A percentile compares a stretch with the other conserved stretches of the same genome.
These are phyloP conservation scores for Gryllus bimaculatus DNA, from an alignment of 1,140 invertebrate genomes.

Conservation along the genomic window DNA sequence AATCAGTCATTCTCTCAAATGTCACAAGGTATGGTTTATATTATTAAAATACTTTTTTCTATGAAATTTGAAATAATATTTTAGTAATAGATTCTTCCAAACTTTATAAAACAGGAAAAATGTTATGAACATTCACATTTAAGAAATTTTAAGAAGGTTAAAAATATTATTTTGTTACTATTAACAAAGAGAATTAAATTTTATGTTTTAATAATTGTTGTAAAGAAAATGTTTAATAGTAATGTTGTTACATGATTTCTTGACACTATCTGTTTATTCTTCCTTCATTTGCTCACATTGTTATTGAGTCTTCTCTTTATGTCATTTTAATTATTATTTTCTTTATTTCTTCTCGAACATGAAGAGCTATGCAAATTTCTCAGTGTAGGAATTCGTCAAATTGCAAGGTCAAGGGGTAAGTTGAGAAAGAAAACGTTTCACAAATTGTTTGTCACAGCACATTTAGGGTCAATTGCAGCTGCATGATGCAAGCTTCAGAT, in stretches of 20 bases:
- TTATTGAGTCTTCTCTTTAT: not conserved
- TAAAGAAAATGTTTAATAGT: not conserved
- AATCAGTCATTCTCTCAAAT: constrained; percentile 54
- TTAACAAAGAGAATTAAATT: too few species aligned
- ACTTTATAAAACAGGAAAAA: not conserved
- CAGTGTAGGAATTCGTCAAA: constrained; percentile 27
- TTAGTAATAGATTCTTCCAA: not conserved
- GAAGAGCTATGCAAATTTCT: constrained; percentile 28
- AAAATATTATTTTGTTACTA: too few species aligned
- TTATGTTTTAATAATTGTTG: not conserved
- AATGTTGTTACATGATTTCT: not conserved
- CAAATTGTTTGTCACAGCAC: not conserved
- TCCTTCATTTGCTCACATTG: not conserved
- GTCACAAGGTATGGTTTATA: constrained; percentile 43
- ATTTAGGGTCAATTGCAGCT: not conserved
- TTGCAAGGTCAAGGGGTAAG: constrained; percentile 18
- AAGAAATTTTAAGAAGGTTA: not conserved
- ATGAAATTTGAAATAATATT: not conserved
- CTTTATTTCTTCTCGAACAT: constrained; percentile 13
- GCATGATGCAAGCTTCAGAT: not conserved
- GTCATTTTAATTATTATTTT: constrained; percentile 10
- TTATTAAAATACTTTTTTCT: not conserved
- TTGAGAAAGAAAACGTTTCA: constrained; percentile 7
- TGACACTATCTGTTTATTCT: not conserved
- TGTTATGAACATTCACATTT: not conserved